Conservation (phyloP, 23 tunicate species). For the Phallusia fumigata region DNA sequence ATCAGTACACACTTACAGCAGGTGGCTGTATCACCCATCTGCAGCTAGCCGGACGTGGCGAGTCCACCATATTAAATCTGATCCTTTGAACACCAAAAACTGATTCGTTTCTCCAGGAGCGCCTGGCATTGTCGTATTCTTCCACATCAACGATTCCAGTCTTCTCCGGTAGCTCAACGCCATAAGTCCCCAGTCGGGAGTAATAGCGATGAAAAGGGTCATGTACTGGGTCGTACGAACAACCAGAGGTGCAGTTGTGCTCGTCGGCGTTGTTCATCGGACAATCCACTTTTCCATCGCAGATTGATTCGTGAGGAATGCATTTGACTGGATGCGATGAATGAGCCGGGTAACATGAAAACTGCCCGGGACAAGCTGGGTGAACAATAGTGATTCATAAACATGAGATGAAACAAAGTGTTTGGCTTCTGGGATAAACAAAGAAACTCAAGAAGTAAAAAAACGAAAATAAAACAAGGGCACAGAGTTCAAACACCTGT, state of each 20-base stretch:
- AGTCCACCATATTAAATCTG: conserved; percentile 44
- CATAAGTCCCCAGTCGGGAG: conserved; percentile 5
- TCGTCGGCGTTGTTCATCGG: conserved; percentile 64
- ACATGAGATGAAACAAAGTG: too few relatives aligned
- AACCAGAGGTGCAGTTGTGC: conserved; percentile 65
- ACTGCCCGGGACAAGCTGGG: conserved; percentile 89
- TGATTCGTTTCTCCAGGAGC: conserved; percentile 22
- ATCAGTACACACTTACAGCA: conserved; percentile 27
- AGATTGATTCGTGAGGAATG: conserved; percentile 48
- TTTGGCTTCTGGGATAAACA: too few relatives aligned
- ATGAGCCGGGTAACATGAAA: conserved; percentile 59
- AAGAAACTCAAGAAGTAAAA: too few relatives aligned
- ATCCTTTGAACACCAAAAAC: conserved; percentile 9
- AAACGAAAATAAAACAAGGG: too few relatives aligned
- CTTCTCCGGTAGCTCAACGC: conserved; percentile 27
- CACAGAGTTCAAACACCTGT: too few relatives aligned
- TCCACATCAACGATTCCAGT: not conserved
- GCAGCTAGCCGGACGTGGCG: conserved; percentile 27
- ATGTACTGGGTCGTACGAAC: conserved; percentile 44
- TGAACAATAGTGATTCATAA: too few relatives aligned
- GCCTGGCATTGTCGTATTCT: not conserved
- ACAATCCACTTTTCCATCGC: conserved; percentile 88
- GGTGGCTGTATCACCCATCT: conserved; percentile 69
- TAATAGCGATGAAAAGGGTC: conserved; percentile 68
- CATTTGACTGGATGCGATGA: conserved; percentile 37